Evolutionary conservation across 2,888 invertebrate species (phyloP), one percentile per base, ranked within the genome.

Genomic region (Rhingia rostrata): DNA sequence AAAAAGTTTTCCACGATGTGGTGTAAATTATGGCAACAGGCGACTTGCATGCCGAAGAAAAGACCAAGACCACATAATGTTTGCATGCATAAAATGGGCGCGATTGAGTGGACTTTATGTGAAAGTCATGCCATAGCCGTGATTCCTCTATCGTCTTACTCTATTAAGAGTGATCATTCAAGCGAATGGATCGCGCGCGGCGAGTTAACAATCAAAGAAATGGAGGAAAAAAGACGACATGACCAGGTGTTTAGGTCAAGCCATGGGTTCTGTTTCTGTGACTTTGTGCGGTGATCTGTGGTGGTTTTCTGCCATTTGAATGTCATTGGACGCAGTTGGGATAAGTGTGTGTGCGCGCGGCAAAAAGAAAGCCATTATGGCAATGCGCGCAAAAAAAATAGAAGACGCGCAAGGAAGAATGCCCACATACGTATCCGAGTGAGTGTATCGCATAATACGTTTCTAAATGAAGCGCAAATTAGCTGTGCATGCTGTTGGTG

Each of bases 191-290:
- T 72, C 56, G 56, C 39, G 45, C 10, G 41, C 33, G 37, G 39
- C 61, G 74, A 49, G 43, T 63, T 53, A 74, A 56, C 54, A 64
- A 63, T 74, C 56, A 56, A 41, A 61, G 47, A 63, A 69, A 47
- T 54, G 41, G 22, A 37, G 49, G 43, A 32, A 49, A 51, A 47
- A 47, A 22, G 37, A 47, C 56, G 32, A 14, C 49, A 37, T 64
- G 75, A 49, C 69, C 81, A 75, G 81, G 75, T 81, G 75, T 75
- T 69, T 75, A 30, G 51, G 51, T 45, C 61, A 54, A 54, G 32
- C 39, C 43, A 7, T 14, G 53, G 63, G 41, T 41, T 66, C 39
- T 67, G 33, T 12, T 9, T 37, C 12, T 4, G 4, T 39, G 45
- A 35, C 37, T 56, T 67, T 35, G 56, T 43, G n/a, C 33, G 22